phyloP scores from a whole-genome alignment of 1,140 invertebrate genomes.

The Bombus fervidus region DNA sequence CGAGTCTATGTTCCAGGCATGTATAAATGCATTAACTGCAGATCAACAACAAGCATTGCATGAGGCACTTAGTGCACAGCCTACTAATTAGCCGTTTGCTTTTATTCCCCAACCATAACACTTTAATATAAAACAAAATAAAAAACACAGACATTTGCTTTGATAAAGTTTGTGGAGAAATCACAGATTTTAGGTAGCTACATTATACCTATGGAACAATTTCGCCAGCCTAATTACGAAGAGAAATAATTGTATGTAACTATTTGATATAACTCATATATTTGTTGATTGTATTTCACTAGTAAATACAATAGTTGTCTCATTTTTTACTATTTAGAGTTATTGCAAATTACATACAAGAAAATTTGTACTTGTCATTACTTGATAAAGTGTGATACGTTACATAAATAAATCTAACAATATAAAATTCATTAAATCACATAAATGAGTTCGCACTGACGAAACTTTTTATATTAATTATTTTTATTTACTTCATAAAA shows the following conservation, averaged over 20 bases:
- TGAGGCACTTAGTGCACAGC: conserved; percentile 83
- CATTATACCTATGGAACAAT: conserved; percentile 70
- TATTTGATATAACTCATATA: conserved; percentile 64
- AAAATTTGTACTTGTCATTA: conserved; percentile 52
- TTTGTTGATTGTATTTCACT: conserved; percentile 67
- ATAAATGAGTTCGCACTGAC: conserved; percentile 64
- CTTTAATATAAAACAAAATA: conserved; percentile 60
- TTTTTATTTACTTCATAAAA: not conserved
- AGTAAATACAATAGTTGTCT: conserved; percentile 38
- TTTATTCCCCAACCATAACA: conserved; percentile 61
- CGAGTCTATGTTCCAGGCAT: conserved; percentile 91
- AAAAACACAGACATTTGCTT: conserved; percentile 57
- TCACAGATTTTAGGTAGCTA: conserved; percentile 76
- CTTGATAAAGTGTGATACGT: conserved; percentile 29
- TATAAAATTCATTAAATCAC: conserved; percentile 47
- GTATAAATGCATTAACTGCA: conserved; percentile 87
- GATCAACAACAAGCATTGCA: conserved; percentile 93
- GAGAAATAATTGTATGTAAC: conserved; percentile 65
- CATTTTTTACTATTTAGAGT: conserved; percentile 57
- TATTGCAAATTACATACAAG: conserved; percentile 49
- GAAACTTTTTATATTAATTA: conserved; percentile 47
- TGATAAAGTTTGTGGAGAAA: conserved; percentile 67
- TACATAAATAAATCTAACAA: conserved; percentile 34
- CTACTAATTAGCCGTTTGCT: conserved; percentile 67
- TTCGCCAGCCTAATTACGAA: conserved; percentile 66